phyloP scores from a whole-genome alignment of 2,113 vertebrate species.

The Centropristis striata region DNA sequence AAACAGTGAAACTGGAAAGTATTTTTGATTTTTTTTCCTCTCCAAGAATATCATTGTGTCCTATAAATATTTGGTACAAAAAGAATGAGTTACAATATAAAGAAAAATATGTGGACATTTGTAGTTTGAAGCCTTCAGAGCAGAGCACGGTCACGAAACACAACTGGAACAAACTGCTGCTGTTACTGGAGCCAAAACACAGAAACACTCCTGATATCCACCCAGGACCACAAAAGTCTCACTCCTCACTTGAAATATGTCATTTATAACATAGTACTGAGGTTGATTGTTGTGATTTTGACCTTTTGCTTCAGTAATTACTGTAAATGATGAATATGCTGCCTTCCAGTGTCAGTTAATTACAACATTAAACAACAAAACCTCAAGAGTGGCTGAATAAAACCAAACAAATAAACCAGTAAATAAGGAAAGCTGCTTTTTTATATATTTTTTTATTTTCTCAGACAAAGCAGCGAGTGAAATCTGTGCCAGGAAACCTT shows the following conservation, averaged over 20 bases:
- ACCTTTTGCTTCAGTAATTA: slow-evolving; percentile 20
- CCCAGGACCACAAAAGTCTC: slow-evolving; percentile 4
- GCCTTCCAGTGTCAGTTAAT: slow-evolving; percentile 14
- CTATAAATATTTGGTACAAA: slow-evolving; percentile 97
- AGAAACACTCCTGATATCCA: slow-evolving; percentile 26
- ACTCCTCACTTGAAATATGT: slow-evolving; percentile 8
- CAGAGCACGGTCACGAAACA: slow-evolving; percentile 83
- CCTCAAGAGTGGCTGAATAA: slow-evolving; percentile 12
- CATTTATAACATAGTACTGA: slow-evolving; percentile 22
- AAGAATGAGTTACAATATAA: slow-evolving; percentile 88
- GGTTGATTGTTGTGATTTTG: slow-evolving; percentile 23
- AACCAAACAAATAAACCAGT: neutral
- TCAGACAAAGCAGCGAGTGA: slow-evolving; percentile 1
- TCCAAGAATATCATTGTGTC: slow-evolving; percentile 82
- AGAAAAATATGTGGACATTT: slow-evolving; percentile 84
- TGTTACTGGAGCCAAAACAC: slow-evolving; percentile 44
- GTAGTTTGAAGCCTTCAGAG: slow-evolving; percentile 86
- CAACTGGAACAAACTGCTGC: slow-evolving; percentile 56
- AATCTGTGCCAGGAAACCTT: slow-evolving; percentile 7
- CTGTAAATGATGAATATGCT: neutral
- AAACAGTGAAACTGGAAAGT: slow-evolving; percentile 72
- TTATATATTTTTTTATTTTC: neutral
- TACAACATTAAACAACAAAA: slow-evolving; percentile 40
- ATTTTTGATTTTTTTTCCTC: slow-evolving; percentile 35
- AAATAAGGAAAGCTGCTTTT: neutral